Evolutionary conservation across 2,797 vertebrate genomes (phyloP).

Genomic region (Crax fasciolata): DNA sequence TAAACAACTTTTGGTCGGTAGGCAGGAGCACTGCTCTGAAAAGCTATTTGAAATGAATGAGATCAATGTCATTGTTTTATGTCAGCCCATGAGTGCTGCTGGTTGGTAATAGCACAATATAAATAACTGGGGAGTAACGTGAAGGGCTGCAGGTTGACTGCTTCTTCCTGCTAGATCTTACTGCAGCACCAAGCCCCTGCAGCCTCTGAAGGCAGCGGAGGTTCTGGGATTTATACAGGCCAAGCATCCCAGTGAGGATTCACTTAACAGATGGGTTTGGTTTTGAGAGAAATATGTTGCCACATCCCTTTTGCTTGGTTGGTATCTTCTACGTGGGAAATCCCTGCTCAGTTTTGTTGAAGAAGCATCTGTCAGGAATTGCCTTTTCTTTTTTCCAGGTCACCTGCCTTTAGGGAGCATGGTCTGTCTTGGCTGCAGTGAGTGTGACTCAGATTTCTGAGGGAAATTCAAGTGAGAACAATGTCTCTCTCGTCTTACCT

Average conservation of each 20-base stretch:
- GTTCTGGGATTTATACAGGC: background rate
- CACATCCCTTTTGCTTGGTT: background rate
- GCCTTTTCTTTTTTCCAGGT: background rate
- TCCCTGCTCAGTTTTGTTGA: background rate
- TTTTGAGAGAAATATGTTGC: background rate
- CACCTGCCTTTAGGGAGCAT: background rate
- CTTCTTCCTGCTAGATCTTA: background rate
- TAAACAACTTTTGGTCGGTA: background rate
- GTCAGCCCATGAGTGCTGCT: background rate
- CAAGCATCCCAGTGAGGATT: background rate
- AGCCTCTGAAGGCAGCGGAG: background rate
- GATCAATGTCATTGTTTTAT: background rate
- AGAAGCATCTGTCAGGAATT: background rate
- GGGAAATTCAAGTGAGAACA: background rate
- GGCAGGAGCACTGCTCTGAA: background rate
- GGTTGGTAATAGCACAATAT: background rate
- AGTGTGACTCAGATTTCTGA: background rate
- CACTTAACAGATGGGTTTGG: background rate
- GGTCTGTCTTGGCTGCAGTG: slow-evolving; percentile 5
- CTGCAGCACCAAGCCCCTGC: background rate
- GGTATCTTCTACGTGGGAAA: background rate
- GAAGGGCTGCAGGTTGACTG: background rate
- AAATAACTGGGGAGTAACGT: background rate
- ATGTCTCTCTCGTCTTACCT: background rate
- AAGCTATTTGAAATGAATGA: background rate